Evolutionary conservation across 2,113 vertebrate species (phyloP), one percentile per base, ranked within the genome.

Genomic region (Fukomys damarensis): DNA sequence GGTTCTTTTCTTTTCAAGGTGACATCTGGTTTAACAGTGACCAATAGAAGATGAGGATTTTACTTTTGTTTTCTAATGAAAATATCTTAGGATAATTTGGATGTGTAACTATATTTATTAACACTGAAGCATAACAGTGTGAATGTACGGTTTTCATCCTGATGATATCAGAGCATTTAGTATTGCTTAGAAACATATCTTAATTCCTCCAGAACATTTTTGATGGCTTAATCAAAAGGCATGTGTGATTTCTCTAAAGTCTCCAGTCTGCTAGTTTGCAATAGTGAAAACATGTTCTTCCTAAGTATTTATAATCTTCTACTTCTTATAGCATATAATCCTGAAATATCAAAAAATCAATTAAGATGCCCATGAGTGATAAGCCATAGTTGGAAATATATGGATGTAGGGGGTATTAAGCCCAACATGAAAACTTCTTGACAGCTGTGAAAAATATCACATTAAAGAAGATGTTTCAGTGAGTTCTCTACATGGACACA

Each of bases 311-410:
- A 54, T 94, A 93, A 93, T 95, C 79, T 80, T 94, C 61, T 95
- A 43, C 46, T 96, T 95, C 83, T 93, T 90, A 86, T 76, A 52
- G 13, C 56, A 94, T 72, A 80, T 94, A 95, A 96, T 41, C 65
- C 85, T 72, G 58, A 97, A 94, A 93, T 96, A 96, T 96, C 92
- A 96, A 95, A 95, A n/a, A 96, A 84, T 94, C 97, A 94, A 95
- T 97, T 97, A 97, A 96, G 93, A 95, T 97, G 56, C 38, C 30
- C 80, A 61, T 52, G 81, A 93, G 35, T 82, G 89, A 95, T 96
- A 97, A 86, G 52, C 59, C 77, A 43, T 14, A 82, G 80, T 84
- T 81, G 76, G 59, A n/a, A 92, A 92, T 43, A 96, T 95, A 92
- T 65, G 83, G 68, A 90, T 66, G 94, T 91, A 94, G 80, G 14